Base-by-base conservation (phyloP, 2,113 vertebrate species). In the Pterophyllum scalare region DNA sequence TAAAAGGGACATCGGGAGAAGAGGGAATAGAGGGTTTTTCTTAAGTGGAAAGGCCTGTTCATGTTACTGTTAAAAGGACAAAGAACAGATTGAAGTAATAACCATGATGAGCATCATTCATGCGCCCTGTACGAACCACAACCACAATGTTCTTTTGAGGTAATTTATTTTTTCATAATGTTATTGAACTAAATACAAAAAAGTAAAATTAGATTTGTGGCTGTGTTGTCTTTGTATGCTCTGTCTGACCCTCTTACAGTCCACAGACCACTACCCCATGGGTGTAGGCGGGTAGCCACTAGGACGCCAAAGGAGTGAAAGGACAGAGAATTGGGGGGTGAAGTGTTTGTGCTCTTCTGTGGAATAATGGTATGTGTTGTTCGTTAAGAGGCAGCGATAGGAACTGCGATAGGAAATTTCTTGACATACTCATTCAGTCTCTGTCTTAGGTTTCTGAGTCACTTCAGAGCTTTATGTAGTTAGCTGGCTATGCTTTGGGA, bases 291-390 rank as follows among this genome's bases (percentile, higher is more conserved):
- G 65, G 74, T 65, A 86, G 87, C 74, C 84, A 60, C 6, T 52
- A 59, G 79, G 89, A 89, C 61, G 86, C 86, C 83, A 83, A 64
- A 57, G n/a, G 74, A 89, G 86, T 54, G 59, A 92, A 82, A 88
- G 88, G 83, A 77, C 80, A 84, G 62, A 72, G 80, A 70, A 87
- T 88, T 79, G 52, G 86, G 79, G 86, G 81, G 60, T 83, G 62
- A 88, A 80, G 60, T 75, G 86, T 89, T 88, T 89, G 75, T 60
- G 70, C 81, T 81, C 85, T 90, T 6, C 20, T 52, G 62, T 64
- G 65, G 87, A 87, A 92, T 79, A 91, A 93, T 92, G 77, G 70
- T 65, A 76, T 56, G 64, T 78, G 91, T 91, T 93, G 85, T 92
- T 90, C 81, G 56, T 75, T 35, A 88, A 87, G 62, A 75, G 83